Evolutionary conservation across 2,888 invertebrate genomes (phyloP), one percentile per base, ranked within the genome.

Genomic region (Dryobota labecula): DNA sequence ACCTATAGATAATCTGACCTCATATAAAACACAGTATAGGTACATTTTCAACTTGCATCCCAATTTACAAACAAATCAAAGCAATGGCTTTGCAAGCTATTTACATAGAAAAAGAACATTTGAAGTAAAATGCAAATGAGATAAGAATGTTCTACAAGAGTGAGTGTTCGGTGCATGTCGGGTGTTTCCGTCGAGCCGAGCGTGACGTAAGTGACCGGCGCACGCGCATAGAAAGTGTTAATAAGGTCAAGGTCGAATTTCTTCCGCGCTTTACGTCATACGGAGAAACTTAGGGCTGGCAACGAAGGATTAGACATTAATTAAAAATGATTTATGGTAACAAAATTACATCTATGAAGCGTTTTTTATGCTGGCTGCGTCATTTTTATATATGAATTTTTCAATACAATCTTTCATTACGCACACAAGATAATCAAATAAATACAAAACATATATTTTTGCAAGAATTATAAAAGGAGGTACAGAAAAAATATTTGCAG

Each of bases 201-300:
- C 69, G 70, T 71, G 79, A 69, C 73, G 69, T 69, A 76, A 83
- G 51, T 20, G 62, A 24, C 54, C 73, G 45, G 70, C 78, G 74
- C 62, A 51, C 75, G 74, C 78, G 73, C 75, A 45, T 84, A 83
- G 88, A 88, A 87, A 88, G 88, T 78, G 80, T 47, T 80, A 78
- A 82, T 81, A 88, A 85, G 88, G 88, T 88, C 87, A 88, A 87
- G 88, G 89, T 73, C 82, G 76, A 51, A 73, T 64, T 71, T 83
- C 83, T 79, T 81, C 80, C 82, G 81, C 76, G 58, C 68, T 58
- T 87, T 88, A 79, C 80, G 70, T 85, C 86, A 87, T 49, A 9
- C 61, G 60, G 75, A 78, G 69, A 70, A 66, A 70, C 73, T 79
- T 76, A 85, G 83, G 85, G 86, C 58, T 85, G 74, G 2, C 78